Evolutionary conservation across 2,113 vertebrate species (phyloP).

Genomic region (Cebidichthys violaceus): DNA sequence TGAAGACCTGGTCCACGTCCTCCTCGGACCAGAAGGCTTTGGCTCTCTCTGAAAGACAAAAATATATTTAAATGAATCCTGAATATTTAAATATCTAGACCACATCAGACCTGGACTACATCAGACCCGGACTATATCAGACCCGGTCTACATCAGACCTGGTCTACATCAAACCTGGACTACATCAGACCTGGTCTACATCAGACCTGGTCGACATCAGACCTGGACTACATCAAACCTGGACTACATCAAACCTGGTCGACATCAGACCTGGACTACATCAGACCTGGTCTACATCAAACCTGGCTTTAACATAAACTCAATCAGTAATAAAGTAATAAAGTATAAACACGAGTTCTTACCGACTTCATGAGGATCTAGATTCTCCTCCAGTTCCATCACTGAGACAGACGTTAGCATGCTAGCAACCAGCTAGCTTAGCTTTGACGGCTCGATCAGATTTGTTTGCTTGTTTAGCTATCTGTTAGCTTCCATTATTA

Average conservation of each 20-base stretch:
- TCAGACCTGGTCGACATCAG: too few species aligned
- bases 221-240: too few species aligned
- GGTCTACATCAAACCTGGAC: too few species aligned
- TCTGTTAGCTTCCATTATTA: neutral
- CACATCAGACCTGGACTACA: neutral
- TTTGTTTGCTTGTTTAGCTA: neutral
- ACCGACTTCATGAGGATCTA: slow-evolving; percentile 31
- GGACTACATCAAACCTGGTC: too few species aligned
- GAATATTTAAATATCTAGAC: neutral
- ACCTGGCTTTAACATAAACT: too few species aligned
- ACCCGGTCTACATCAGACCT: too few species aligned
- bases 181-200: too few species aligned
- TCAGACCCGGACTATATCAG: neutral
- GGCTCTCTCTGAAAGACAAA: slow-evolving; percentile 73
- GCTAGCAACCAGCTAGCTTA: neutral
- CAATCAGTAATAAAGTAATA: too few species aligned
- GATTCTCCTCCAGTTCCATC: slow-evolving; percentile 13
- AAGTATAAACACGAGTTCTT: neutral
- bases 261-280: too few species aligned
- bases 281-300: too few species aligned
- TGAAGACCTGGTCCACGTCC: slow-evolving; percentile 76
- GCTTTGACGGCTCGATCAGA: neutral
- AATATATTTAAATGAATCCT: neutral
- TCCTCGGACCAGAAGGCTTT: slow-evolving; percentile 74
- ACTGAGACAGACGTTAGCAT: neutral